Base-by-base conservation (phyloP, 2,888 invertebrate species). In the Tetrapedia diversipes region DNA sequence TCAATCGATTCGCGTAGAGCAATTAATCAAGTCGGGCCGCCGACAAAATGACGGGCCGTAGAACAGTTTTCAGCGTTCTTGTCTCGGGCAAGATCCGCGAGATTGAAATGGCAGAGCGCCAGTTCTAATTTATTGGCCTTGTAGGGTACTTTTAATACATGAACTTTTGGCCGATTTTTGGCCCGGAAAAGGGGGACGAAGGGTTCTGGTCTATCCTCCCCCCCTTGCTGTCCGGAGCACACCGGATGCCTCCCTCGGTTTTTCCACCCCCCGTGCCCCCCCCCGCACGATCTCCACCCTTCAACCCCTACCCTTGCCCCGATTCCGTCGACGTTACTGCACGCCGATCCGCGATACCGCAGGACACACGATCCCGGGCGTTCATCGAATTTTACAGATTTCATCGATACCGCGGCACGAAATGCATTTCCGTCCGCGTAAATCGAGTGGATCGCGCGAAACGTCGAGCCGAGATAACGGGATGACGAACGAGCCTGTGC, bases 61-160 rank as follows among this genome's bases (percentile, higher is more conserved):
- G 79, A 67, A 71, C 81, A 86, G 77, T 81, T 87, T 79, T 77
- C 81, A 69, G 74, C 80, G 80, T 83, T 83, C 86, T 85, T 87
- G 86, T 88, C 88, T 86, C 86, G 72, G 57, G 78, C 86, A 88
- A 88, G 86, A 88, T 87, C 85, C 86, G 81, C 86, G 87, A 89
- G 88, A 90, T 90, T 89, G 90, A 90, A 89, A 90, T 90, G 90
- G 90, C 90, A 90, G 80, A 77, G 87, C 87, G 90, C 90, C 90
- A 89, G 88, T 89, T 85, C 88, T 88, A 89, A 89, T 88, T 89
- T 88, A 89, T 90, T 87, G 89, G 88, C 86, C 86, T 84, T 86
- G 86, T 67, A 70, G 74, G n/a, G 77, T 86, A 86, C 86, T 86
- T 87, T 89, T 89, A 88, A 88, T 87, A 86, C 87, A 81, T 86